Conservation (phyloP, 2,888 invertebrate species). For the Shargacucullia verbasci region DNA sequence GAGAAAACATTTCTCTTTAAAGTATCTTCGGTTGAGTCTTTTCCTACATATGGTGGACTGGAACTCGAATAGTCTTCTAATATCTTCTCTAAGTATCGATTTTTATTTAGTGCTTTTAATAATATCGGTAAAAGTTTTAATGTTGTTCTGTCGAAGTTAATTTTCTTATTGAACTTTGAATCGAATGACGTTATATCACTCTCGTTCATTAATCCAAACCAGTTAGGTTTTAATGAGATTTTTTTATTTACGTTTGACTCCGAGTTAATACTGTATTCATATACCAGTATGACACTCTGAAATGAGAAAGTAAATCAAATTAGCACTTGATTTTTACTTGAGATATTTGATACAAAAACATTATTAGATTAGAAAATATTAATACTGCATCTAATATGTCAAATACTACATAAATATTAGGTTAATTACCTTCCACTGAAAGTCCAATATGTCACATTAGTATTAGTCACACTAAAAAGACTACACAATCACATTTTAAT, state of each 20-base stretch:
- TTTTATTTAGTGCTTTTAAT: constrained; percentile 74
- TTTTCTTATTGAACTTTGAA: constrained; percentile 64
- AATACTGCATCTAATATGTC: too few species aligned
- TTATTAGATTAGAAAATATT: too few species aligned
- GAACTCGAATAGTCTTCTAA: constrained; percentile 68
- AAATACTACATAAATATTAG: too few species aligned
- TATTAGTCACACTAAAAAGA: background rate
- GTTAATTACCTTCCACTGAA: too few species aligned
- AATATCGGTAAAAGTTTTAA: constrained; percentile 74
- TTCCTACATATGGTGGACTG: constrained; percentile 56
- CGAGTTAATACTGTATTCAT: constrained; percentile 72
- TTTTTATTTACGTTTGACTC: constrained; percentile 55
- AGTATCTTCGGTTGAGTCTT: constrained; percentile 61
- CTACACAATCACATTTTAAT: too few species aligned
- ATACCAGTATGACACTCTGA: constrained; percentile 78
- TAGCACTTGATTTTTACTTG: background rate
- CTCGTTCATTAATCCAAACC: constrained; percentile 72
- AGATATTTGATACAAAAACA: too few species aligned
- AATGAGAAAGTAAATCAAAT: constrained; percentile 57
- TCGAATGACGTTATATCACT: constrained; percentile 63
- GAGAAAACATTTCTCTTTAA: constrained; percentile 68
- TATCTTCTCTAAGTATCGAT: constrained; percentile 69
- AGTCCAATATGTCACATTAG: background rate
- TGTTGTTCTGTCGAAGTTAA: constrained; percentile 66
- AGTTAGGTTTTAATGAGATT: constrained; percentile 59